Evolutionary conservation across 2,797 vertebrate species (phyloP), one percentile per base, ranked within the genome.

Genomic region (Rhabdomys pumilio): DNA sequence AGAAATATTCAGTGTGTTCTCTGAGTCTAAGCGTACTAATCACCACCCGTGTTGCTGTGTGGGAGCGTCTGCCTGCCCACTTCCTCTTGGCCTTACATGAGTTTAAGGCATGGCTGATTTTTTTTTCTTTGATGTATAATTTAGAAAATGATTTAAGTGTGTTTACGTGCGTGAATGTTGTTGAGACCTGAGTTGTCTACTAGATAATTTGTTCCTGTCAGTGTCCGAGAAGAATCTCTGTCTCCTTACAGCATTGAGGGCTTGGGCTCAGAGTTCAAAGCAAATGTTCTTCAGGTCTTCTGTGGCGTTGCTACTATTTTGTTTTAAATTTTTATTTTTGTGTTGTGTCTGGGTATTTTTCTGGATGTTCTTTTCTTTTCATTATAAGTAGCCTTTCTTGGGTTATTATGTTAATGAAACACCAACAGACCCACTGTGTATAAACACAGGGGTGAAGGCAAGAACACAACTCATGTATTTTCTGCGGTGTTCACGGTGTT

Each of bases 21-120:
- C 90, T 19, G 6, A 85, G 77, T 91, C 84, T 89, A 76, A 69
- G 94, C 88, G 69, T 83, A 94, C 91, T n/a, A n/a, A 86, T 97
- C 77, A 81, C 72, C 34, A 59, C 20, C 26, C 17, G 1, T 57
- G 55, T 86, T 77, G 20, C 65, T 65, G 3, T 22, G 20, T 13
- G 26, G 31, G 13, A 47, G 29, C 34, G 73, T 24, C 53, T 65
- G 5, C 10, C 65, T 79, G 15, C 50, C 59, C n/a, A 65, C 91
- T 95, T 76, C 84, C 38, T 91, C 44, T 81, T 12, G 75, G n/a
- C 79, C 95, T 90, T 75, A 94, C 80, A 73, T 50, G 76, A 91
- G 38, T 92, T 91, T 82, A 61, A 17, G 57, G 44, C 44, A 50
- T 22, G 24, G 6, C 20, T 94, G 41, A 75, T 84, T 94, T 9